These are phyloP conservation scores for Palythoa grandiflora DNA, from an alignment of 92 coral and sea anemone genomes.

Conservation along the genomic window DNA sequence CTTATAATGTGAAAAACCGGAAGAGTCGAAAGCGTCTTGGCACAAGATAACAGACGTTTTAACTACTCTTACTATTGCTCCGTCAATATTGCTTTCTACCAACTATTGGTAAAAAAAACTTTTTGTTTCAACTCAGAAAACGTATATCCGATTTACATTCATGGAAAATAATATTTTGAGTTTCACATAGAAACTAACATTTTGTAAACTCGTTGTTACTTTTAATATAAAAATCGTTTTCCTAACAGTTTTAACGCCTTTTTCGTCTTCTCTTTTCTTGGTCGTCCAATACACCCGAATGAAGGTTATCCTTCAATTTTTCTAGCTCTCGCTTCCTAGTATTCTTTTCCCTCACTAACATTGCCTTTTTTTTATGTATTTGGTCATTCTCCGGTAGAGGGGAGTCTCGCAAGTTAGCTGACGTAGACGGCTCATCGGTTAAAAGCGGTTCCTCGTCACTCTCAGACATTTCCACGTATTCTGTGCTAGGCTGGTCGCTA, in stretches of 20 bases:
- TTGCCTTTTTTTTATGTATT: constrained; percentile 3
- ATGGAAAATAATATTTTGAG: not conserved
- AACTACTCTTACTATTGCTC: constrained; percentile 3
- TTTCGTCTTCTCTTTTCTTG: not conserved
- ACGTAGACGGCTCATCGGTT: constrained; percentile 14
- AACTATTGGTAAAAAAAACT: not conserved
- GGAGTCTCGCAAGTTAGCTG: constrained; percentile 19
- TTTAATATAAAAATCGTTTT: not conserved
- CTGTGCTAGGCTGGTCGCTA: constrained; percentile 29
- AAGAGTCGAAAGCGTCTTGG: constrained; percentile 2
- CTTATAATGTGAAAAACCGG: constrained; percentile 1
- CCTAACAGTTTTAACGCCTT: not conserved
- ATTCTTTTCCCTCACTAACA: not conserved
- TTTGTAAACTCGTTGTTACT: not conserved
- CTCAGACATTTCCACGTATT: not conserved
- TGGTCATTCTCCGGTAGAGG: constrained; percentile 25
- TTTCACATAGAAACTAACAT: not conserved
- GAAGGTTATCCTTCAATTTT: not conserved
- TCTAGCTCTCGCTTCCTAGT: not conserved
- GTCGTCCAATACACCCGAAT: not conserved
- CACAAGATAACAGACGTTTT: not conserved
- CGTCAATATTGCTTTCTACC: not conserved
- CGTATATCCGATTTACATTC: not conserved
- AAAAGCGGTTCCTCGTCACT: not conserved
- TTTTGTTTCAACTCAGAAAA: not conserved